Base-by-base conservation (phyloP, 1,140 invertebrate species). In the Papilio polyxenes region DNA sequence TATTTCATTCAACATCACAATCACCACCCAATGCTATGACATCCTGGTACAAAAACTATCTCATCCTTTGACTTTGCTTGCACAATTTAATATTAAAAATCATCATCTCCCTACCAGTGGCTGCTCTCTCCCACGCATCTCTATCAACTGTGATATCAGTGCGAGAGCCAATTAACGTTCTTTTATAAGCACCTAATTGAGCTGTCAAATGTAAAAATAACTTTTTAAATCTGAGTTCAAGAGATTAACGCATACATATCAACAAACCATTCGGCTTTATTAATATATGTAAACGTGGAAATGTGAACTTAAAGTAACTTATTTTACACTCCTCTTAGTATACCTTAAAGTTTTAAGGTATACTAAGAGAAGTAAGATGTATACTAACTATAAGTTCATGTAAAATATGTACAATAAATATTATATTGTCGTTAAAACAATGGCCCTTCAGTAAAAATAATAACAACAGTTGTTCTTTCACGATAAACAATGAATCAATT, bases 11-110 rank as follows among this genome's bases (percentile, higher is more conserved):
- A 11, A 11, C 51, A 59, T n/a, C 81, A 69, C 88, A 83, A 89
- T 31, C 23, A 31, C 89, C 88, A 53, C 88, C 87, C 80, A 80
- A 86, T 76, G 62, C 56, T 87, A 83, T 85, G 83, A 80, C 75
- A 44, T 53, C 82, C 74, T 48, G 82, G 80, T 80, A 44, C 53
- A 5, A 53, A 17, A 5, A 53, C 7, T 15, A 15, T 53, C 17
- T 53, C 0, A 15, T 6, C 51, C 5, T 17, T 6, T 13, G 51
- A 17, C 10, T 53, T 15, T 17, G 13, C 51, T 53, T 15, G 15
- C 3, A 53, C 13, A 15, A 53, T 53, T 51, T 15, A 53, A 53
- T 53, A 13, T 51, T 56, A 8, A 5, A 56, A 56, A 31, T 31
- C 23, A 8, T 56, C 13, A 56, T 17, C 53, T 56, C 17, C 53